Evolutionary conservation across 1,140 invertebrate genomes (phyloP).

Genomic region (Papilio polytes): DNA sequence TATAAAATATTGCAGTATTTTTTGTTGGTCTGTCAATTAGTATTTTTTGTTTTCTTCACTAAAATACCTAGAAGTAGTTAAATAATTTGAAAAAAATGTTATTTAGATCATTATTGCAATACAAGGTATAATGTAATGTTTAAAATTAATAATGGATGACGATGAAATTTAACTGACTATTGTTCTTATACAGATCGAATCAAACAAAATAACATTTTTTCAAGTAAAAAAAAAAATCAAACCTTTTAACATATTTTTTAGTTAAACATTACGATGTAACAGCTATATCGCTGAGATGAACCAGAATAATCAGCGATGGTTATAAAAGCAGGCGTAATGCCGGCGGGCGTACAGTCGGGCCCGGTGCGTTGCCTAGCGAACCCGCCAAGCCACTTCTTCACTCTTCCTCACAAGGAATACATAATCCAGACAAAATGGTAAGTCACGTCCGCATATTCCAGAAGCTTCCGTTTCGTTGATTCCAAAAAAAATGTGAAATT

Average conservation of each 20-base stretch:
- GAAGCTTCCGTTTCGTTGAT: not conserved
- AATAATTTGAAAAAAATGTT: too few species aligned
- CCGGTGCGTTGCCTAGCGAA: conserved; percentile 78
- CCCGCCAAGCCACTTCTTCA: conserved; percentile 61
- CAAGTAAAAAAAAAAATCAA: not conserved
- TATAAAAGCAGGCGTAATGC: conserved; percentile 50
- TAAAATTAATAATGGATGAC: too few species aligned
- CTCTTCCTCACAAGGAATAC: conserved; percentile 41
- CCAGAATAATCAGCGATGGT: conserved; percentile 56
- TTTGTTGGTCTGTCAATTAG: too few species aligned
- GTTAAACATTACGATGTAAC: not conserved
- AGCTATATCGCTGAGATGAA: not conserved
- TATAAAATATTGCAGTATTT: too few species aligned
- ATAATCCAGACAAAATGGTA: conserved; percentile 61
- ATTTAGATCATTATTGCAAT: too few species aligned
- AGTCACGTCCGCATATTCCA: conserved; percentile 45
- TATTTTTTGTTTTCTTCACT: too few species aligned
- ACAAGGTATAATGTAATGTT: too few species aligned
- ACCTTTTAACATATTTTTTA: not conserved
- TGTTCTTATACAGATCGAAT: too few species aligned
- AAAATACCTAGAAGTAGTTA: too few species aligned
- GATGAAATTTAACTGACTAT: too few species aligned
- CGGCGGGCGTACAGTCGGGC: conserved; percentile 64
- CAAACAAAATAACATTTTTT: not conserved
- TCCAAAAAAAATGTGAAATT: not conserved